Evolutionary conservation across 1,140 invertebrate genomes (phyloP).

Genomic region (Saccostrea cuccullata): DNA sequence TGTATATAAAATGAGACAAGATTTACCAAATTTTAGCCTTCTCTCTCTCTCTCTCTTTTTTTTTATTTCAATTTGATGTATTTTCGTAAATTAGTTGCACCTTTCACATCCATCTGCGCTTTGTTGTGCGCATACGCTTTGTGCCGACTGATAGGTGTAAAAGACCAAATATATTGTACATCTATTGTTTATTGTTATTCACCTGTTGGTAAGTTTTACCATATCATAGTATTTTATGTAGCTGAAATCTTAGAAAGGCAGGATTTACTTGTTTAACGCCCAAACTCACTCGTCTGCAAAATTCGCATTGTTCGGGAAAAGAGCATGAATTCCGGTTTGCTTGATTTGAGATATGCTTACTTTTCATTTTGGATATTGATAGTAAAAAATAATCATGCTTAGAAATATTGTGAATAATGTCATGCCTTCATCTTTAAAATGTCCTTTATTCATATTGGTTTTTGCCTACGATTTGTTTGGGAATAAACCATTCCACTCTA

Average conservation of each 20-base stretch:
- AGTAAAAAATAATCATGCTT: too few species aligned
- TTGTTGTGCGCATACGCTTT: slow-evolving; percentile 18
- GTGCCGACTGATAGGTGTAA: background rate
- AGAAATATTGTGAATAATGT: too few species aligned
- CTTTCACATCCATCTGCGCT: background rate
- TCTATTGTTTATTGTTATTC: background rate
- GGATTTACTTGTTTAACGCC: background rate
- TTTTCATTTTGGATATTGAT: background rate
- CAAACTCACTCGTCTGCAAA: background rate
- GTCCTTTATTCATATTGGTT: too few species aligned
- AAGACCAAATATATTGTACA: background rate
- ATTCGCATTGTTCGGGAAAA: background rate
- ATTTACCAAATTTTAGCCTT: too few species aligned
- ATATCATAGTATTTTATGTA: background rate
- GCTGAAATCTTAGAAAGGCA: background rate
- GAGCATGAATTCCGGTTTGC: background rate
- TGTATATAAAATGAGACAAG: too few species aligned
- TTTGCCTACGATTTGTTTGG: too few species aligned
- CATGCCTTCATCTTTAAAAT: too few species aligned
- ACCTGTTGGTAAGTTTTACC: background rate
- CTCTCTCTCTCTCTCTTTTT: too few species aligned
- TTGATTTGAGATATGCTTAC: background rate
- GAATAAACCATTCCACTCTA: too few species aligned
- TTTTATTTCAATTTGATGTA: background rate
- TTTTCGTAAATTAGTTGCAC: background rate